A percentile compares a stretch with the other conserved stretches of the same genome.
These are phyloP conservation scores for Hoplodrina blanda DNA, from an alignment of 2,888 invertebrate genomes.

Conservation along the genomic window DNA sequence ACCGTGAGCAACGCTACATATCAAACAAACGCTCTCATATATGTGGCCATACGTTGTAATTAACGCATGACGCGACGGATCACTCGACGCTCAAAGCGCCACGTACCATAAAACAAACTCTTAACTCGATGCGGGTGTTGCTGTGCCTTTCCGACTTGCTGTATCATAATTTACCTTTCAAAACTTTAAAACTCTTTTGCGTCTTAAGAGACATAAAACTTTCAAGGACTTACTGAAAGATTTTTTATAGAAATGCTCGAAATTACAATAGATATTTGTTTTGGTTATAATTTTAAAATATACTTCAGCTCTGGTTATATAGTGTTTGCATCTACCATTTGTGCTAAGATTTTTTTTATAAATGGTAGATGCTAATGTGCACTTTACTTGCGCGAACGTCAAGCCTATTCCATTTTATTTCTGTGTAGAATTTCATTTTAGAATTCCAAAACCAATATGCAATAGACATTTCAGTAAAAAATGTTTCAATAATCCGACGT, in stretches of 20 bases:
- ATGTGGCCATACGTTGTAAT: no score
- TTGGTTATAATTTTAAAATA: neutral
- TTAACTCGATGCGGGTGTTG: neutral
- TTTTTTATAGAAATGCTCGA: slow-evolving; percentile 13
- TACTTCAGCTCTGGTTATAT: neutral
- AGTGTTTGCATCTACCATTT: neutral
- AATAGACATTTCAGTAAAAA: slow-evolving; percentile 40
- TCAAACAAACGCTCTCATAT: no score
- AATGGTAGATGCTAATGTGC: neutral
- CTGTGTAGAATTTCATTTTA: slow-evolving; percentile 26
- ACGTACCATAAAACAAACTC: no score
- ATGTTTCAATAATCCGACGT: slow-evolving; percentile 27
- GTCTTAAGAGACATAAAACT: slow-evolving; percentile 14
- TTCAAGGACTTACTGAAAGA: slow-evolving; percentile 1
- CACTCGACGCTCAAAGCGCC: no score
- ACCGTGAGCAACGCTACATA: no score
- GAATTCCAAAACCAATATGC: slow-evolving; percentile 48
- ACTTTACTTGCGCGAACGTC: neutral
- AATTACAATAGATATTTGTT: slow-evolving; percentile 6
- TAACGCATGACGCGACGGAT: no score
- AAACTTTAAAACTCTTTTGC: neutral
- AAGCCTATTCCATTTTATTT: slow-evolving; percentile 8
- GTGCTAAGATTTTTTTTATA: neutral
- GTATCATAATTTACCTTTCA: slow-evolving; percentile 28
- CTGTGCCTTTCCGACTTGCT: neutral